These are phyloP conservation scores for Diabrotica virgifera DNA, from an alignment of 1,140 invertebrate species.

Conservation along the genomic window DNA sequence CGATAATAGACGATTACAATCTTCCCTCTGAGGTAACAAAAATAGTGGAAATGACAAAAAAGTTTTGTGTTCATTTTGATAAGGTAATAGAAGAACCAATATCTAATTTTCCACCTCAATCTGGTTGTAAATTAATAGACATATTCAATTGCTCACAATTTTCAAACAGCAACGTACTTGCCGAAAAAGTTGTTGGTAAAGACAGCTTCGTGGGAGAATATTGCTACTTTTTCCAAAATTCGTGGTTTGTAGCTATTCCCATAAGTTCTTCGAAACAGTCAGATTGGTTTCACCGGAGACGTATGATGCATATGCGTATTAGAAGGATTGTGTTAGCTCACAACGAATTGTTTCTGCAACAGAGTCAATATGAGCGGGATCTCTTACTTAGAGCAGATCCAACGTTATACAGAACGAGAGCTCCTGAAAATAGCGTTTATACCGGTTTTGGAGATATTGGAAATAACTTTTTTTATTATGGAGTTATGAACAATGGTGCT, in stretches of 20 bases:
- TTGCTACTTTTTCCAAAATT: conserved; percentile 35
- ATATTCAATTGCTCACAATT: conserved; percentile 36
- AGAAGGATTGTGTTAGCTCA: conserved; percentile 38
- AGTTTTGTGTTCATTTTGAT: conserved; percentile 41
- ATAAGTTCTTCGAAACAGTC: conserved; percentile 26
- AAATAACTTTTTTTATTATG: conserved; percentile 39
- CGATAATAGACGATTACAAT: conserved; percentile 28
- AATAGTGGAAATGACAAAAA: conserved; percentile 36
- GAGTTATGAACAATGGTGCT: conserved; percentile 38
- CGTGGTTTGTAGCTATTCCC: conserved; percentile 36
- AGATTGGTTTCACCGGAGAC: conserved; percentile 31
- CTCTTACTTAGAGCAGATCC: conserved; percentile 24
- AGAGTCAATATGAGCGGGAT: conserved; percentile 36
- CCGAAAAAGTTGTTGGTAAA: conserved; percentile 24
- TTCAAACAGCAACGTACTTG: conserved; percentile 21
- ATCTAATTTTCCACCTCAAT: conserved; percentile 24
- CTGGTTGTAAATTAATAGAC: conserved; percentile 39
- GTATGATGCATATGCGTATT: conserved; percentile 41
- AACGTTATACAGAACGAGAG: conserved; percentile 7
- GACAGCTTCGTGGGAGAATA: conserved; percentile 28
- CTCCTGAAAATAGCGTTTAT: conserved; percentile 35
- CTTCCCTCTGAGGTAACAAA: conserved; percentile 34
- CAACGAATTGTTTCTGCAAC: conserved; percentile 37
- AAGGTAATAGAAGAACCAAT: conserved; percentile 34
- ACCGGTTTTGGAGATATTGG: conserved; percentile 39